Evolutionary conservation across 1,140 invertebrate species (phyloP).

Genomic region (Diploscapter pachys): DNA sequence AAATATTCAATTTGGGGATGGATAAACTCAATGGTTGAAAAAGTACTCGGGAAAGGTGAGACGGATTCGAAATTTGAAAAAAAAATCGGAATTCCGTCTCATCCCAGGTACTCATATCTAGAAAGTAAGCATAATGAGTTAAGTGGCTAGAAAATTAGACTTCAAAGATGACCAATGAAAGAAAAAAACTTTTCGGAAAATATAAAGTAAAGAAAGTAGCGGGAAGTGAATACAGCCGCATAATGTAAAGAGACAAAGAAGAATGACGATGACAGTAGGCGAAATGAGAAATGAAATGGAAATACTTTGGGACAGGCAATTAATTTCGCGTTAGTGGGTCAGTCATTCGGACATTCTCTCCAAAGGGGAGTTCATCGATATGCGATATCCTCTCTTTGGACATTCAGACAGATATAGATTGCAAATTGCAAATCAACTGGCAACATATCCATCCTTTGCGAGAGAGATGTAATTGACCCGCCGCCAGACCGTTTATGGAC

Average conservation of each 20-base stretch:
- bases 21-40: too few species aligned
- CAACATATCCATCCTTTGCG: too few species aligned
- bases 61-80: too few species aligned
- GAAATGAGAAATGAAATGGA: neutral
- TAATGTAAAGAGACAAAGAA: neutral
- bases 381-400: conserved; percentile 1
- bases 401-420: neutral
- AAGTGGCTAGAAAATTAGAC: neutral
- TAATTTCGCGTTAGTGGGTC: conserved; percentile 20
- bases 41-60: too few species aligned
- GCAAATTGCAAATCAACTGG: too few species aligned
- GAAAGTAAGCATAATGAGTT: neutral
- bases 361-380: neutral
- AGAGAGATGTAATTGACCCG: neutral
- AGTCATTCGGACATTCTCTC: neutral
- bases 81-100: too few species aligned
- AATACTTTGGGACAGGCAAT: conserved; percentile 2
- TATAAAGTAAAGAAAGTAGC: neutral
- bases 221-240: neutral
- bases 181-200: neutral
- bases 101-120: too few species aligned
- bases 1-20: too few species aligned
- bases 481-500: conserved; percentile 4
- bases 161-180: neutral
- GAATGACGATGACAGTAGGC: conserved; percentile 4